phyloP scores from a whole-genome alignment of 35 echinoderm and acorn worm genomes.

The Stichopus chloronotus region DNA sequence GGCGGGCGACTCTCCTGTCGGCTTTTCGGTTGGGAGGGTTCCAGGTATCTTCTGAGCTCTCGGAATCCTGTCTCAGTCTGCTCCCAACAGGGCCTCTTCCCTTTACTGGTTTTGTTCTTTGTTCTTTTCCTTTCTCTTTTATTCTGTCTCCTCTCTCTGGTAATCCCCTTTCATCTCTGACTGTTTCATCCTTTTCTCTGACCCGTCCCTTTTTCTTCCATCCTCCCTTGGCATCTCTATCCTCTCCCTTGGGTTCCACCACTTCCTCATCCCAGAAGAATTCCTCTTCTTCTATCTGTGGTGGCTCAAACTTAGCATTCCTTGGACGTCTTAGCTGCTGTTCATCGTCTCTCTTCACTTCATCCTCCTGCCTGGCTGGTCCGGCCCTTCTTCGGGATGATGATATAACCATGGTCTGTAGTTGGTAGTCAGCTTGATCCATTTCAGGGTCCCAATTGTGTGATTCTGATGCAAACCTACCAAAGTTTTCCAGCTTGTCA shows the following conservation, averaged over 20 bases:
- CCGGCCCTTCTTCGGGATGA: conserved; percentile 15
- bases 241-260: background rate
- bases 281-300: conserved; percentile 2
- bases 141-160: background rate
- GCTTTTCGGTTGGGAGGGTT: background rate
- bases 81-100: conserved; percentile 16
- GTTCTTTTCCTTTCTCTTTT: background rate
- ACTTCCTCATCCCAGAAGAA: conserved; percentile 49
- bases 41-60: conserved; percentile 50
- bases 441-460: conserved; percentile 55
- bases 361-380: background rate
- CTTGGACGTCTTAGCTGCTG: conserved; percentile 42
- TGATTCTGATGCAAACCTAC: conserved; percentile 45
- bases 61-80: conserved; percentile 51
- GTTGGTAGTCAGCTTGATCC: conserved; percentile 42
- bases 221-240: background rate
- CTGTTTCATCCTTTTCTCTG: background rate
- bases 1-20: background rate
- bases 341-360: background rate
- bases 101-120: background rate
- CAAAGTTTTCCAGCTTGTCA: conserved; percentile 39
- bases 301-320: background rate
- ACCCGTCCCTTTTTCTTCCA: background rate
- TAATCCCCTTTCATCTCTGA: background rate
- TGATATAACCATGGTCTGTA: conserved; percentile 58